phyloP scores from a whole-genome alignment of 2,113 vertebrate species.

The Shinisaurus crocodilurus region DNA sequence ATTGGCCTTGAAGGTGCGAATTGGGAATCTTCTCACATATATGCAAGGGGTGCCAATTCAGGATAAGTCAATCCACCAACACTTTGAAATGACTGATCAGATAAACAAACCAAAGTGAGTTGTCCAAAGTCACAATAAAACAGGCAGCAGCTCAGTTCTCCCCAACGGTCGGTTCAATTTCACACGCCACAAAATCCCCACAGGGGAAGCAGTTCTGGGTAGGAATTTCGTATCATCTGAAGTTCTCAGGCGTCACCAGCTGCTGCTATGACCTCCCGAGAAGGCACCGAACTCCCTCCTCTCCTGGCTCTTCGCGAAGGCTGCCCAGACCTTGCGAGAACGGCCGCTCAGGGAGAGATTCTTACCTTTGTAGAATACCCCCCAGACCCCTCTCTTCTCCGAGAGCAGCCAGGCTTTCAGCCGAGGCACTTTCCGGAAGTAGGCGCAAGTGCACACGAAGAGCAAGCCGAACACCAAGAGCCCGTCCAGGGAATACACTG shows the following conservation, averaged over 20 bases:
- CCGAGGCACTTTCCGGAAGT: conserved; percentile 95
- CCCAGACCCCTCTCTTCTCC: conserved; percentile 95
- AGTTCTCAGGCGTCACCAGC: neutral
- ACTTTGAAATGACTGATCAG: neutral
- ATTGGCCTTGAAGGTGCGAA: neutral
- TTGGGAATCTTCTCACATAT: neutral
- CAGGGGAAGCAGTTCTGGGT: neutral
- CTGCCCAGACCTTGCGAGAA: neutral
- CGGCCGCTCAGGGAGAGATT: accelerated
- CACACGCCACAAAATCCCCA: neutral
- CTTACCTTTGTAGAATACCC: conserved; percentile 95
- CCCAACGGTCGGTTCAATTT: neutral
- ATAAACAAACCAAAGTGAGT: neutral
- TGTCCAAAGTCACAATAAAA: neutral
- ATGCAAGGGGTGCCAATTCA: neutral
- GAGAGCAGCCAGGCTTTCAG: conserved; percentile 91
- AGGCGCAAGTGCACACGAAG: conserved; percentile 95
- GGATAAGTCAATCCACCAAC: neutral
- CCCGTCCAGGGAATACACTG: conserved; percentile 94
- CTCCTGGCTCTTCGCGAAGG: neutral
- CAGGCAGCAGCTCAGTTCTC: neutral
- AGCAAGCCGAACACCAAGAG: conserved; percentile 93
- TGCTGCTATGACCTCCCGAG: neutral
- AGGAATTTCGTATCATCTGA: neutral
- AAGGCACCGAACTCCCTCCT: neutral